Base-by-base conservation (phyloP, 2,888 invertebrate genomes). In the Lacanobia oleracea region DNA sequence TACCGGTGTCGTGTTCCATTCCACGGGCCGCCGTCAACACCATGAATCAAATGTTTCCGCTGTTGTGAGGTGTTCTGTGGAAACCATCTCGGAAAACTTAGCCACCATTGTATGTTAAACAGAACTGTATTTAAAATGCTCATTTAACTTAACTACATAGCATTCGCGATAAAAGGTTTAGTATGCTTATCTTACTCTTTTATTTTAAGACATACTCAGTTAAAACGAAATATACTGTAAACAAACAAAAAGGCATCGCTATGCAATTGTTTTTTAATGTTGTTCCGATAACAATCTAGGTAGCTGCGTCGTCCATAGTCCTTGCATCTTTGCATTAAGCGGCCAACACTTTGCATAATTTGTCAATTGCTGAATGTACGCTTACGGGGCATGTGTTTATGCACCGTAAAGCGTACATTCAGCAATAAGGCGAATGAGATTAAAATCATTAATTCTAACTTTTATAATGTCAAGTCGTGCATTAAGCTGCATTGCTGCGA, bases 401-500 rank as follows among this genome's bases (percentile, higher is more conserved):
- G 83, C 82, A 77, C 82, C 81, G 84, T 89, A 89, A 90, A 87
- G 71, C 81, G 86, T 85, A 82, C 82, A 86, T 81, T 77, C 78
- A 70, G 83, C 84, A 87, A 87, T 90, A 88, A 89, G 82, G 83
- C 81, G 83, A 87, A 89, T 85, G 85, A 88, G 89, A 90, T 90
- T 89, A 90, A 87, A 89, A 90, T 88, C 86, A 83, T 89, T 87
- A 88, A 89, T 89, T 89, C 84, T 85, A 89, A 92, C 88, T 91
- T 92, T 91, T 91, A 89, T 92, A 91, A 90, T 90, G 90, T 89
- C 90, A 89, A 87, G 85, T 77, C 67, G 86, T 85, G 84, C 91
- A 91, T 90, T 91, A 90, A 91, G 85, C 88, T 91, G 90, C 90
- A 91, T 84, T 91, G 91, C 91, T 89, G 88, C 86, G 76, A 87